phyloP scores from a whole-genome alignment of 2,113 vertebrate species.

The Daubentonia madagascariensis region DNA sequence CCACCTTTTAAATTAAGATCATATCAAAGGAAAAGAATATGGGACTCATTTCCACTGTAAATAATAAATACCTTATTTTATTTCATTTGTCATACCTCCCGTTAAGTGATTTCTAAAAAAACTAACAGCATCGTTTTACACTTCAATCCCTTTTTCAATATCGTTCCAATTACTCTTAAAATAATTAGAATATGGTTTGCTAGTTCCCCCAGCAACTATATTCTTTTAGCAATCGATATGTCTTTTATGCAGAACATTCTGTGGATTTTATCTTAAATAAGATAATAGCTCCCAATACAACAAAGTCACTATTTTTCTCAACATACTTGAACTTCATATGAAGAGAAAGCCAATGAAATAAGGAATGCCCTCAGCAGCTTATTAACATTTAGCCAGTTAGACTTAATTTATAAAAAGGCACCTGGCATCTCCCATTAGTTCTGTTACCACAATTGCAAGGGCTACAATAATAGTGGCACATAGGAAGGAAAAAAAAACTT shows the following conservation, averaged over 20 bases:
- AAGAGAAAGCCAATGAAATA: background rate
- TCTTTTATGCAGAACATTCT: background rate
- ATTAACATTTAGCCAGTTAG: background rate
- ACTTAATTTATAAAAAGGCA: background rate
- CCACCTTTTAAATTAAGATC: background rate
- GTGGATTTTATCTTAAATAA: conserved; percentile 9
- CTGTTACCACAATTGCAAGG: background rate
- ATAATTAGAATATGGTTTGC: conserved; percentile 40
- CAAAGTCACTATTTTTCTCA: conserved; percentile 17
- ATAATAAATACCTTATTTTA: conserved; percentile 19
- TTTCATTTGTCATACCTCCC: background rate
- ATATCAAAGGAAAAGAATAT: background rate
- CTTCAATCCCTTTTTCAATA: background rate
- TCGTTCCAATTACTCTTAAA: background rate
- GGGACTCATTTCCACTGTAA: background rate
- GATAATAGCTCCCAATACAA: background rate
- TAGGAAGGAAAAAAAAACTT: conserved; percentile 53
- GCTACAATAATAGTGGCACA: background rate
- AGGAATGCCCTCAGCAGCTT: background rate
- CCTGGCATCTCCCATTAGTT: background rate
- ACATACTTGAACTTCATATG: conserved; percentile 16
- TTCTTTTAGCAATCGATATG: background rate
- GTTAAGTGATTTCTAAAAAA: conserved; percentile 28
- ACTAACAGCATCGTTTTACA: conserved; percentile 27
- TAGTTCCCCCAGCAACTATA: background rate